Conservation (phyloP, 2,888 invertebrate genomes). For the Hirtodrosophila histrioides region DNA sequence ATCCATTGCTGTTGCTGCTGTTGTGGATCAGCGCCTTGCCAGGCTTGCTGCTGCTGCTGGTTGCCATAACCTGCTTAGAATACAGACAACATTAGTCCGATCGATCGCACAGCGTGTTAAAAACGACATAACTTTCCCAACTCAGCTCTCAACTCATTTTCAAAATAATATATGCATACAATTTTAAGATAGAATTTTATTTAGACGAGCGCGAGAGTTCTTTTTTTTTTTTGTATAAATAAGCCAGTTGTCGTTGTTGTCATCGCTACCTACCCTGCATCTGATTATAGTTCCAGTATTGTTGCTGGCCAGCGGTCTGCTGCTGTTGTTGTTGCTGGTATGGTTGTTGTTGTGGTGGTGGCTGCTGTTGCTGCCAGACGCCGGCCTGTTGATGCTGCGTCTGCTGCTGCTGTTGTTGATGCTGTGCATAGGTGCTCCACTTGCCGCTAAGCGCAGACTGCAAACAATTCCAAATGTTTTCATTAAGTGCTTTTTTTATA, state of each 20-base stretch:
- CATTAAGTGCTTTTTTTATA: no score
- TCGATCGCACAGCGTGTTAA: background rate
- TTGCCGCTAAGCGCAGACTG: slow-evolving; percentile 69
- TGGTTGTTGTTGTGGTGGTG: slow-evolving; percentile 53
- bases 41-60: slow-evolving; percentile 82
- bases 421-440: slow-evolving; percentile 76
- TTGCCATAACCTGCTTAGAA: slow-evolving; percentile 73
- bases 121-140: background rate
- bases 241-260: slow-evolving; percentile 21
- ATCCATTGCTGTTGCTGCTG: slow-evolving; percentile 83
- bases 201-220: slow-evolving; percentile 40
- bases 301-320: slow-evolving; percentile 61
- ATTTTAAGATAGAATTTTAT: slow-evolving; percentile 35
- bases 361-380: slow-evolving; percentile 55
- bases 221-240: slow-evolving; percentile 25
- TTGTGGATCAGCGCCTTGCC: slow-evolving; percentile 81
- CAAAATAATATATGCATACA: background rate
- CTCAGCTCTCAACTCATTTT: slow-evolving; percentile 7
- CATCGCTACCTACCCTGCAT: slow-evolving; percentile 76
- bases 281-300: slow-evolving; percentile 83
- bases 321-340: slow-evolving; percentile 63
- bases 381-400: slow-evolving; percentile 49
- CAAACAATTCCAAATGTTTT: background rate
- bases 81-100: slow-evolving; percentile 15
- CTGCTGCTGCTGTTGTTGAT: slow-evolving; percentile 64